A percentile compares a stretch with the other conserved stretches of the same genome.
Evolutionary conservation across 2,113 vertebrate species (phyloP).

Genomic region (Hystrix brachyura): DNA sequence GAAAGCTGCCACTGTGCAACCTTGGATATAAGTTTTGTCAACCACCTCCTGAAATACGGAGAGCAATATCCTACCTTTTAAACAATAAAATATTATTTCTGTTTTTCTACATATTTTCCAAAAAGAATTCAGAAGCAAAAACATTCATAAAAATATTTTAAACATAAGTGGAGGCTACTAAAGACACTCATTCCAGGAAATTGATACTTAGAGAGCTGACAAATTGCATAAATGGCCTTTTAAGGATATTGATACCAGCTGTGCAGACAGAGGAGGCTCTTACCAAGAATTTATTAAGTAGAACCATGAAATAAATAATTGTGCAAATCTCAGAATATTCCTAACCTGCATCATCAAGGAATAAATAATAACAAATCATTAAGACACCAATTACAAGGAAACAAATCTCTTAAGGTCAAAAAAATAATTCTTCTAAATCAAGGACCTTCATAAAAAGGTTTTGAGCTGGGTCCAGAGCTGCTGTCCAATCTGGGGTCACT

Average conservation of each 20-base stretch:
- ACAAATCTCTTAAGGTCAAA: slow-evolving; percentile 40
- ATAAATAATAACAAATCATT: slow-evolving; percentile 77
- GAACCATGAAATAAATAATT: slow-evolving; percentile 58
- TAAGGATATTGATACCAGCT: slow-evolving; percentile 70
- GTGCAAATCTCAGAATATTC: slow-evolving; percentile 38
- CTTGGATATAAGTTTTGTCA: neutral
- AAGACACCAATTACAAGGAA: slow-evolving; percentile 60
- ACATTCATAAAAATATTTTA: slow-evolving; percentile 73
- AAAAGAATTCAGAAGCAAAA: slow-evolving; percentile 67
- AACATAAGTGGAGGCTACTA: slow-evolving; percentile 74
- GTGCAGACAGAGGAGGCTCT: slow-evolving; percentile 64
- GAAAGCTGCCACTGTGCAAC: neutral
- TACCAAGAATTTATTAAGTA: slow-evolving; percentile 61
- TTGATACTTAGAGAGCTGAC: slow-evolving; percentile 71
- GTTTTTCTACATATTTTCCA: slow-evolving; percentile 43
- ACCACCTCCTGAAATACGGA: neutral
- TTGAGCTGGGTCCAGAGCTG: neutral
- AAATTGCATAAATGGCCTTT: slow-evolving; percentile 76
- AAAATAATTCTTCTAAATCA: slow-evolving; percentile 39
- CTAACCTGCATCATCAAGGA: slow-evolving; percentile 6
- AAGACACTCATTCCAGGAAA: slow-evolving; percentile 74
- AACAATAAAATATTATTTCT: slow-evolving; percentile 53
- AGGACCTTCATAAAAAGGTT: neutral
- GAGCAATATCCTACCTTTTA: slow-evolving; percentile 25
- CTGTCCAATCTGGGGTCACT: neutral